Conservation (phyloP, 2,888 invertebrate species). For the Carterocephalus palaemon region DNA sequence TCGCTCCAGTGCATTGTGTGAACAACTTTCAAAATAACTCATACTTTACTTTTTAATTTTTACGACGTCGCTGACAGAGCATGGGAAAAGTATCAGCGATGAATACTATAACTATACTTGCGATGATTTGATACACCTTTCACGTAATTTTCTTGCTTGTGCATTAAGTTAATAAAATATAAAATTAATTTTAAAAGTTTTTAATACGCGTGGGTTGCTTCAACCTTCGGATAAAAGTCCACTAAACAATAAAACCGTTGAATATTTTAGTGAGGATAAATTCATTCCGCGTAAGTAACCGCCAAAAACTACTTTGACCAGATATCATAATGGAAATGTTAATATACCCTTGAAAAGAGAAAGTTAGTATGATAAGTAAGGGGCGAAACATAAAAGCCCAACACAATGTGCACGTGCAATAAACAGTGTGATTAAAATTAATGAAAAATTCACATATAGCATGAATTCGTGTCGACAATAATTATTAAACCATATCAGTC, state of each 20-base stretch:
- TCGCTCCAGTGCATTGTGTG: slow-evolving; percentile 26
- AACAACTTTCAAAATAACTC: slow-evolving; percentile 36
- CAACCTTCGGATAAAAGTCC: too few species aligned
- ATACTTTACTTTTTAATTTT: slow-evolving; percentile 17
- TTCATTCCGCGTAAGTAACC: too few species aligned
- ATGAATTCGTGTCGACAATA: slow-evolving; percentile 2
- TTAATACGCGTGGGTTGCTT: too few species aligned
- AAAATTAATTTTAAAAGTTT: too few species aligned
- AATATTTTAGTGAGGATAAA: too few species aligned
- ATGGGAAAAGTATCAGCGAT: slow-evolving; percentile 20
- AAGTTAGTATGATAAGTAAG: slow-evolving; percentile 17
- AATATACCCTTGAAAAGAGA: slow-evolving; percentile 19
- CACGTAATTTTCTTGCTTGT: too few species aligned
- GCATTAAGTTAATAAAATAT: too few species aligned
- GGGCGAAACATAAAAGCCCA: slow-evolving; percentile 6
- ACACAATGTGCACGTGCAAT: neutral
- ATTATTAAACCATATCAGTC: slow-evolving; percentile 18
- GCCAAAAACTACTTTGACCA: too few species aligned
- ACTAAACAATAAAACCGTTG: too few species aligned
- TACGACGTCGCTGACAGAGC: slow-evolving; percentile 6
- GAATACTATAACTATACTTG: too few species aligned
- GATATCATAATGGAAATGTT: too few species aligned
- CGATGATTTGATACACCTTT: too few species aligned
- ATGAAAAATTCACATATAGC: slow-evolving; percentile 5
- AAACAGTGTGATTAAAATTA: slow-evolving; percentile 13